Evolutionary conservation across 2,888 invertebrate genomes (phyloP).

Genomic region (Stramonita haemastoma): DNA sequence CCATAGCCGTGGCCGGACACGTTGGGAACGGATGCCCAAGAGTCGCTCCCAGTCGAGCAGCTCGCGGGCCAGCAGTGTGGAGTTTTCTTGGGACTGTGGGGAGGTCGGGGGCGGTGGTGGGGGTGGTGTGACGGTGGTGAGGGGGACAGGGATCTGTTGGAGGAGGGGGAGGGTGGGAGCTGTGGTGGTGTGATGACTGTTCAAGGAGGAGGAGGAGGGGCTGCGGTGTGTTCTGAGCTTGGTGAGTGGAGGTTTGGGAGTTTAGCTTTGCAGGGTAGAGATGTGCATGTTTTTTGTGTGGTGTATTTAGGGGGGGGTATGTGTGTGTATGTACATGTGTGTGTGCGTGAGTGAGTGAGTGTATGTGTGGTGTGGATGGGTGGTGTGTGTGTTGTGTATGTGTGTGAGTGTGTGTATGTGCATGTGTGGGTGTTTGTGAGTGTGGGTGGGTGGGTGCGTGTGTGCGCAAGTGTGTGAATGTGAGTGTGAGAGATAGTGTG

Average conservation of each 20-base stretch:
- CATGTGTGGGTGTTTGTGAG: not conserved
- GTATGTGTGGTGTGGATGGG: not conserved
- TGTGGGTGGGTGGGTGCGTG: not conserved
- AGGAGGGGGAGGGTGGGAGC: not conserved
- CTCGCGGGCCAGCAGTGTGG: constrained; percentile 57
- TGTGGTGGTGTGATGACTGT: not conserved
- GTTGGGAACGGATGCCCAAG: constrained; percentile 52
- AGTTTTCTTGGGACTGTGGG: constrained; percentile 66
- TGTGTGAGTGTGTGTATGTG: not conserved
- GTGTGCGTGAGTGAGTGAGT: not conserved
- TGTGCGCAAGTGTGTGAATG: not conserved
- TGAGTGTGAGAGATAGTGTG: not conserved
- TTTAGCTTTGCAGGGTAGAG: too few species aligned
- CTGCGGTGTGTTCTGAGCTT: not conserved
- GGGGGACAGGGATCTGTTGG: not conserved
- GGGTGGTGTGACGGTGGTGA: not conserved
- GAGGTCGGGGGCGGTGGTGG: constrained; percentile 46
- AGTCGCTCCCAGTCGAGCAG: constrained; percentile 49
- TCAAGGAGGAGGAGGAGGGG: not conserved
- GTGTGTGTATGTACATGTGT: not conserved
- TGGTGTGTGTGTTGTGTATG: not conserved
- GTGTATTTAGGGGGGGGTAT: not conserved
- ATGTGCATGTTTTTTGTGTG: not conserved
- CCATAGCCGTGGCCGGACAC: constrained; percentile 37
- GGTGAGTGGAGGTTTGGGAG: not conserved